Percentiles rank a stretch among this genome's conserved stretches.
Evolutionary conservation across 2,113 vertebrate species (phyloP).

Genomic region (Ploceus nigricollis): DNA sequence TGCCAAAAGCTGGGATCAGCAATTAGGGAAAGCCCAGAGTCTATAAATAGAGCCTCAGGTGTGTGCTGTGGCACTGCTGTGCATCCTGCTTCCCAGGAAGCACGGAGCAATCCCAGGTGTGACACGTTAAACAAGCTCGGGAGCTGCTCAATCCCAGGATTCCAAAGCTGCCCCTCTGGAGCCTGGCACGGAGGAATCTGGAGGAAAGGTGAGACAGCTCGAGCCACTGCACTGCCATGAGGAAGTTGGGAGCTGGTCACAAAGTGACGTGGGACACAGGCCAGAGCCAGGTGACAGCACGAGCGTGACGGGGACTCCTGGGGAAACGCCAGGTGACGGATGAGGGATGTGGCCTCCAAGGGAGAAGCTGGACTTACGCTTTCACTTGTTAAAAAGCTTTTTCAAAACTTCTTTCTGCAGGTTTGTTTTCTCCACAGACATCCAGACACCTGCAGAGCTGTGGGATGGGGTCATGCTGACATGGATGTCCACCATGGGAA

Average conservation of each 20-base stretch:
- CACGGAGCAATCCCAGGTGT: fast-evolving
- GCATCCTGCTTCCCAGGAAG: not conserved
- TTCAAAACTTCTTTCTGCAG: not conserved
- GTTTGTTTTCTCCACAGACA: not conserved
- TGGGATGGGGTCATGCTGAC: not conserved
- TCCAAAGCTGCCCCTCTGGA: not conserved
- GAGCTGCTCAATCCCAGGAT: not conserved
- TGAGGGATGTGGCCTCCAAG: not conserved
- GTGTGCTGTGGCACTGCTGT: not conserved
- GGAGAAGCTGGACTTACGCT: not conserved
- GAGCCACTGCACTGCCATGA: fast-evolving
- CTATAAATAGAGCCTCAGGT: not conserved
- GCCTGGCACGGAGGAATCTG: not conserved
- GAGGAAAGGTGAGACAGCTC: not conserved
- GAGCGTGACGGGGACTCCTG: fast-evolving
- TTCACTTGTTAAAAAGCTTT: not conserved
- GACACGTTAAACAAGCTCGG: not conserved
- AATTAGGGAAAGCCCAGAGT: constrained; percentile 4
- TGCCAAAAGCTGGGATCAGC: constrained; percentile 25
- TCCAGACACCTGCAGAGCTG: not conserved
- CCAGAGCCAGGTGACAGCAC: not conserved
- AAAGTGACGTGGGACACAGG: not conserved
- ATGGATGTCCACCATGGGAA: fast-evolving
- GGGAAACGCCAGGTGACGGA: not conserved
- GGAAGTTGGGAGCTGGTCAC: not conserved